Evolutionary conservation across 1,140 invertebrate species (phyloP).

Genomic region (Zaprionus gabonicus): DNA sequence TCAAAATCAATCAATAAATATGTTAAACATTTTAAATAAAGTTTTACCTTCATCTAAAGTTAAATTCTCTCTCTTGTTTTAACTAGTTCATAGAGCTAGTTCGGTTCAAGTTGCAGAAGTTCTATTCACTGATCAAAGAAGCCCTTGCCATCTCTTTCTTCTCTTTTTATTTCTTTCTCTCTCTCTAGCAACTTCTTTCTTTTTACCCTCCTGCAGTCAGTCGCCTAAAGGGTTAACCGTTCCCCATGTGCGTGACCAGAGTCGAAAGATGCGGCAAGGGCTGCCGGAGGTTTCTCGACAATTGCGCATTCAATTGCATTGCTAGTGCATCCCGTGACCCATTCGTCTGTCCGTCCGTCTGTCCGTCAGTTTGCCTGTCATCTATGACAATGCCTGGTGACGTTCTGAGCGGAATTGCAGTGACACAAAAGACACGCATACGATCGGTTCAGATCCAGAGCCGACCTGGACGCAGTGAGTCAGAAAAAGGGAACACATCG

Average conservation of each 20-base stretch:
- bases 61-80: too few species aligned
- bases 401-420: slow-evolving; percentile 27
- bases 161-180: not conserved
- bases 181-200: not conserved
- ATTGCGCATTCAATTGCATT: slow-evolving; percentile 18
- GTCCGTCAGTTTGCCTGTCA: not conserved
- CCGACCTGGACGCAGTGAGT: slow-evolving; percentile 5
- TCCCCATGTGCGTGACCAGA: not conserved
- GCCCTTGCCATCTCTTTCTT: not conserved
- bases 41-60: too few species aligned
- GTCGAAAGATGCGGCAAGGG: not conserved
- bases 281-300: not conserved
- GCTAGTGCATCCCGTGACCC: slow-evolving; percentile 11
- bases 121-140: too few species aligned
- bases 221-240: not conserved
- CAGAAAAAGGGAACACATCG: not conserved
- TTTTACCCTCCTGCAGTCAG: not conserved
- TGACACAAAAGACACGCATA: slow-evolving; percentile 35
- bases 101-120: too few species aligned
- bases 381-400: slow-evolving; percentile 33
- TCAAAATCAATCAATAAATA: not conserved
- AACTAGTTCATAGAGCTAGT: too few species aligned
- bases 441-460: not conserved
- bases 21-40: not conserved
- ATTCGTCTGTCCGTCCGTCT: not conserved